Percentiles rank a stretch among this genome's conserved stretches.
Evolutionary conservation across 2,888 invertebrate species (phyloP).

Genomic region (Hedychridium roseum): DNA sequence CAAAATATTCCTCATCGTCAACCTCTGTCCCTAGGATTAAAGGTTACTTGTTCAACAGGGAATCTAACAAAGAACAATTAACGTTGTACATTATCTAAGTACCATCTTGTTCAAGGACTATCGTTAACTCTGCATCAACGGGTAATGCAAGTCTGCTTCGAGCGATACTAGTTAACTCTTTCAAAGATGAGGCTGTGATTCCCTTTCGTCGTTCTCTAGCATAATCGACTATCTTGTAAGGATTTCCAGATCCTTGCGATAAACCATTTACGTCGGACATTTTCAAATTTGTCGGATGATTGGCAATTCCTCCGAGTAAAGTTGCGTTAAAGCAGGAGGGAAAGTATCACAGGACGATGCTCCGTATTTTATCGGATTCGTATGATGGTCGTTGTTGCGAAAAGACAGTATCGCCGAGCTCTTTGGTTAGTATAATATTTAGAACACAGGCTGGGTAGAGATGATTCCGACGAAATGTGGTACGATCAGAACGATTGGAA

Average conservation of each 20-base stretch:
- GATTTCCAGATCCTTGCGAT: conserved; percentile 65
- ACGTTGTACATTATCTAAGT: conserved; percentile 2
- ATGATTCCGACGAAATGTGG: conserved; percentile 19
- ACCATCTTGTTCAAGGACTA: conserved; percentile 88
- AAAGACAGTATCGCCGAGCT: conserved; percentile 8
- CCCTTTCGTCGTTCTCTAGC: conserved; percentile 84
- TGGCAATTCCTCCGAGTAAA: neutral
- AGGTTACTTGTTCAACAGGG: neutral
- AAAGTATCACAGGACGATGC: conserved; percentile 4
- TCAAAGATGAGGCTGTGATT: conserved; percentile 80
- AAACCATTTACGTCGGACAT: conserved; percentile 46
- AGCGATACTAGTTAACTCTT: conserved; percentile 80
- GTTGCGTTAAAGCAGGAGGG: neutral
- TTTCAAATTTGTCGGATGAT: neutral
- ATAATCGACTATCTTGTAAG: conserved; percentile 83
- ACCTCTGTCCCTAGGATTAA: conserved; percentile 80
- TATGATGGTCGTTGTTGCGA: conserved; percentile 1
- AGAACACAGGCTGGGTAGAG: conserved; percentile 7
- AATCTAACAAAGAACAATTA: neutral
- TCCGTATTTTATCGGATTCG: conserved; percentile 1
- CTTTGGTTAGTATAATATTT: conserved; percentile 8
- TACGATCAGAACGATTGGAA: conserved; percentile 26
- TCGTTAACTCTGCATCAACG: conserved; percentile 71
- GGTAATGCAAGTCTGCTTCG: conserved; percentile 77
- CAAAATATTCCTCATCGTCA: conserved; percentile 95